phyloP scores from a whole-genome alignment of 2,888 invertebrate genomes.

The Apoda limacodes region DNA sequence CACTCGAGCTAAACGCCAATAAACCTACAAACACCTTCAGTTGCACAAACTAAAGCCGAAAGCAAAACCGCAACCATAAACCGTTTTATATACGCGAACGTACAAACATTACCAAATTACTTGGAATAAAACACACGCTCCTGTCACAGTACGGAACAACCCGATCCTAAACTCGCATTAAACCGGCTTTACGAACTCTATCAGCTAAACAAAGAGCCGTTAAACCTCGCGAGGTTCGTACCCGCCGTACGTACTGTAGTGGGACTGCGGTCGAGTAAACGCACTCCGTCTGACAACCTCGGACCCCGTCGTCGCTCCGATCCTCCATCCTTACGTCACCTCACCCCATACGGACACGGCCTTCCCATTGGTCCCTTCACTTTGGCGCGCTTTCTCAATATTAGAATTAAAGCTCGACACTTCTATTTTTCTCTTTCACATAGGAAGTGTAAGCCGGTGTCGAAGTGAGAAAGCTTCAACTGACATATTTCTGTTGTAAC shows the following conservation, averaged over 20 bases:
- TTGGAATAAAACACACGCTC: slow-evolving; percentile 56
- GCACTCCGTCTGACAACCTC: slow-evolving; percentile 61
- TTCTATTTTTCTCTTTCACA: slow-evolving; percentile 34
- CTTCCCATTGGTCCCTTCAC: slow-evolving; percentile 42
- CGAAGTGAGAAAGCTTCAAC: slow-evolving; percentile 39
- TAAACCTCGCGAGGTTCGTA: slow-evolving; percentile 33
- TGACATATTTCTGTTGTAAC: slow-evolving; percentile 36
- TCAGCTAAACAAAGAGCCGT: slow-evolving; percentile 57
- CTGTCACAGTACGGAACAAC: slow-evolving; percentile 39
- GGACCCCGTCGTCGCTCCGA: slow-evolving; percentile 57
- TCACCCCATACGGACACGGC: slow-evolving; percentile 54
- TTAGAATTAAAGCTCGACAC: slow-evolving; percentile 32
- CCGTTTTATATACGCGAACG: slow-evolving; percentile 41
- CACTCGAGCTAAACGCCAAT: slow-evolving; percentile 54
- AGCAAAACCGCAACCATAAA: slow-evolving; percentile 58
- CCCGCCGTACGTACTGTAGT: slow-evolving; percentile 38
- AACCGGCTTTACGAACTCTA: slow-evolving; percentile 43
- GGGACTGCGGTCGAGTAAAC: slow-evolving; percentile 57
- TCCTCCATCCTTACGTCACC: slow-evolving; percentile 57
- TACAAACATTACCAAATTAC: slow-evolving; percentile 52
- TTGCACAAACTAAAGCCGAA: slow-evolving; percentile 56
- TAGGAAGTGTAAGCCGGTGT: slow-evolving; percentile 25
- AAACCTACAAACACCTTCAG: slow-evolving; percentile 61
- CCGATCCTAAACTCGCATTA: slow-evolving; percentile 44
- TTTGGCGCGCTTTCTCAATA: slow-evolving; percentile 63